Percentiles rank a stretch among this genome's conserved stretches.
These are phyloP conservation scores for Choristoneura rosaceana DNA, from an alignment of 2,888 invertebrate species.

Conservation along the genomic window DNA sequence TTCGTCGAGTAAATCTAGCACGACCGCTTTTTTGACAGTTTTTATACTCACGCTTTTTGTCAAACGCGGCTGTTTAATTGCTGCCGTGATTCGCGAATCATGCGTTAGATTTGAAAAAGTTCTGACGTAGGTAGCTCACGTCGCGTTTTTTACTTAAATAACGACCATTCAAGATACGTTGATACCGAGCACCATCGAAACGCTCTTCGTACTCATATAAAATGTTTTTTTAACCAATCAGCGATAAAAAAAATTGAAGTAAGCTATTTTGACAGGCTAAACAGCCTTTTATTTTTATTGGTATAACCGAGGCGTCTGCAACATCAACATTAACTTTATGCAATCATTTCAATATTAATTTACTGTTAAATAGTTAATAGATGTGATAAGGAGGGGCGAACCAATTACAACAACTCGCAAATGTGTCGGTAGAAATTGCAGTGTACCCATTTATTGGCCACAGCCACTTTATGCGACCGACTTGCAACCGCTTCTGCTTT, in stretches of 20 bases:
- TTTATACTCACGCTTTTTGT: constrained; percentile 18
- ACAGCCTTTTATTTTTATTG: not conserved
- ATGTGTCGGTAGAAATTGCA: constrained; percentile 21
- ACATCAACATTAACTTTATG: not conserved
- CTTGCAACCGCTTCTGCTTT: constrained; percentile 34
- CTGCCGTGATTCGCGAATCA: constrained; percentile 16
- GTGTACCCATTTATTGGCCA: constrained; percentile 28
- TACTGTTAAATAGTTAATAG: not conserved
- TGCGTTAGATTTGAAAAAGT: constrained; percentile 10
- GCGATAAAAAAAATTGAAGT: constrained; percentile 1
- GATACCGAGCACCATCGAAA: not conserved
- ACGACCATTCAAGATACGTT: not conserved
- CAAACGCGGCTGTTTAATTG: constrained; percentile 20
- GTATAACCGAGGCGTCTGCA: not conserved
- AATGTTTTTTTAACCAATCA: not conserved
- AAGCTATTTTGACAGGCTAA: constrained; percentile 2
- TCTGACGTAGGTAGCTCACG: not conserved
- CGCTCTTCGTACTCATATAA: not conserved
- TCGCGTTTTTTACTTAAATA: not conserved
- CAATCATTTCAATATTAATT: constrained; percentile 1
- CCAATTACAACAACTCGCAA: not conserved
- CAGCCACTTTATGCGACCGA: constrained; percentile 29
- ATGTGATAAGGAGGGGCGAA: constrained; percentile 8
- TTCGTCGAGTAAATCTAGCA: constrained; percentile 17
- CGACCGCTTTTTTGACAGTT: constrained; percentile 4